Evolutionary conservation across 2,113 vertebrate genomes (phyloP).

Genomic region (Forbesichthys agassizii): DNA sequence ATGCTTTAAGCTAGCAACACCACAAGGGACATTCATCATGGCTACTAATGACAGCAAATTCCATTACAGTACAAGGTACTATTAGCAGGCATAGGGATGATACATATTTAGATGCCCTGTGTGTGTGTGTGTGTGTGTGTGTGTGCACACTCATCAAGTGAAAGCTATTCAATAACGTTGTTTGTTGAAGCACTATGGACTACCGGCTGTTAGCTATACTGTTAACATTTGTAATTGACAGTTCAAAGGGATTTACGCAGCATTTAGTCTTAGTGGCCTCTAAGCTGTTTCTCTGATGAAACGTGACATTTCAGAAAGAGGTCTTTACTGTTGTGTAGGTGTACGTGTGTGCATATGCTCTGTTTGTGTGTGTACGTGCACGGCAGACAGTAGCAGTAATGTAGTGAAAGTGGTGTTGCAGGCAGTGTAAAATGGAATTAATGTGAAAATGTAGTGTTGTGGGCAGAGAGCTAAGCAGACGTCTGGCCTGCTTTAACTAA

Average conservation of each 20-base stretch:
- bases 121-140: neutral
- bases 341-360: slow-evolving; percentile 1
- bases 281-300: neutral
- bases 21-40: too few species aligned
- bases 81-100: neutral
- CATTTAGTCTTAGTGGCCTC: neutral
- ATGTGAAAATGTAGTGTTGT: slow-evolving; percentile 40
- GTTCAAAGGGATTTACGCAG: neutral
- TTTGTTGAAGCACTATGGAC: neutral
- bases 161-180: neutral
- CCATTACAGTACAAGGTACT: neutral
- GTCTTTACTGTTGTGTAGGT: slow-evolving; percentile 35
- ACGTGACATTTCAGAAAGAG: slow-evolving; percentile 51
- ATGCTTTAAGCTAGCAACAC: too few species aligned
- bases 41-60: too few species aligned
- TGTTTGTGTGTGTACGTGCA: neutral
- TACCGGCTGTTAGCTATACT: slow-evolving; percentile 14
- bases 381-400: neutral
- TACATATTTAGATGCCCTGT: neutral
- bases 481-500: slow-evolving; percentile 32
- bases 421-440: slow-evolving; percentile 35
- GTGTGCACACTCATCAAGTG: neutral
- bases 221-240: slow-evolving; percentile 35
- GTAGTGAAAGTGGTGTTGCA: neutral
- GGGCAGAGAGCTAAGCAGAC: slow-evolving; percentile 39